phyloP scores from a whole-genome alignment of 2,797 vertebrate species.

The Eutrigla gurnardus region DNA sequence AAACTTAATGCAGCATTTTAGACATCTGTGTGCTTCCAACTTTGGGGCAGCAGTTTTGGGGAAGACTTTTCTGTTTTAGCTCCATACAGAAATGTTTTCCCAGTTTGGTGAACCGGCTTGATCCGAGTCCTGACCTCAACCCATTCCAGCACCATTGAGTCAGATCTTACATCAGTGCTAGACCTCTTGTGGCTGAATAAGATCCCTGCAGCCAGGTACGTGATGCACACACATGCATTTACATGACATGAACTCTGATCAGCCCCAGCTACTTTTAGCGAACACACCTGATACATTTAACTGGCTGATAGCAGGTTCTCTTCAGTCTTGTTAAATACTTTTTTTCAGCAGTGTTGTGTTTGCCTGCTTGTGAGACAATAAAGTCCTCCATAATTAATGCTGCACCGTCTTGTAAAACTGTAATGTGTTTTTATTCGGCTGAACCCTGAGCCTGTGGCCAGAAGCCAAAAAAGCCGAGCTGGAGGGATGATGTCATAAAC shows the following conservation, averaged over 20 bases:
- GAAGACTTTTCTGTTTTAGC: background rate
- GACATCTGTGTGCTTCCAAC: no score
- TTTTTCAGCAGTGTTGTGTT: slow-evolving; percentile 14
- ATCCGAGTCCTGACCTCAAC: background rate
- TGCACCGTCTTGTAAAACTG: slow-evolving; percentile 50
- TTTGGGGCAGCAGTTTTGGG: no score
- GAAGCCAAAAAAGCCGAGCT: background rate
- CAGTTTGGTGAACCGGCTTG: background rate
- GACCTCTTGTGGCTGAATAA: background rate
- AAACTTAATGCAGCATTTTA: no score
- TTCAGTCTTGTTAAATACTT: slow-evolving; percentile 20
- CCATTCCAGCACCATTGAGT: background rate
- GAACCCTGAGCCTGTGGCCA: slow-evolving; percentile 20
- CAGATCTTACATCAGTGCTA: background rate
- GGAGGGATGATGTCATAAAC: slow-evolving; percentile 38
- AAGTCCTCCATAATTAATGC: slow-evolving; percentile 38
- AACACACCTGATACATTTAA: slow-evolving; percentile 49
- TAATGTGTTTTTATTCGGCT: slow-evolving; percentile 53
- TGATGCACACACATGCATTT: background rate
- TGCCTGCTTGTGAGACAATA: slow-evolving; percentile 51
- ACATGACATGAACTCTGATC: background rate
- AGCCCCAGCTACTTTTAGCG: background rate
- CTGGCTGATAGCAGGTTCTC: slow-evolving; percentile 28
- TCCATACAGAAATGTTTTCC: background rate
- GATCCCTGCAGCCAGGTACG: background rate